Conservation (phyloP, 2,113 vertebrate genomes). For the Apistogramma diplotaenia region DNA sequence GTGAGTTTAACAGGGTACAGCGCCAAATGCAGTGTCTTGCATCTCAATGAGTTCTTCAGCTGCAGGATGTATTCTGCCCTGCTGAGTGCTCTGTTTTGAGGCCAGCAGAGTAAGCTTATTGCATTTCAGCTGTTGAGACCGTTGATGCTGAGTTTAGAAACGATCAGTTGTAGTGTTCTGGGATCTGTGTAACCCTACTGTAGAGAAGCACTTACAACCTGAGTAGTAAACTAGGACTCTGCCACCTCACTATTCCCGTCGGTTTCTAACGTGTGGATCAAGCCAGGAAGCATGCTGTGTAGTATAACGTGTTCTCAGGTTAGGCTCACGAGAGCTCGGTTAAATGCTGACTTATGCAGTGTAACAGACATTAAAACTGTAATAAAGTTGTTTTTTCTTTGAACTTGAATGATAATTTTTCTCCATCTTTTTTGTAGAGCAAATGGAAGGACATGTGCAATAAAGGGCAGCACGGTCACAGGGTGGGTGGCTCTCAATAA, state of each 20-base stretch:
- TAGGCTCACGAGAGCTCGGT: neutral
- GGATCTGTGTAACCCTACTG: conserved; percentile 22
- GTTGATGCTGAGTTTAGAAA: conserved; percentile 56
- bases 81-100: conserved; percentile 59
- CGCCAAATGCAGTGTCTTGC: conserved; percentile 47
- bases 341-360: neutral
- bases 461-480: neutral
- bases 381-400: no score
- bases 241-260: neutral
- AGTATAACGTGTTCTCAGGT: neutral
- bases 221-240: conserved; percentile 12
- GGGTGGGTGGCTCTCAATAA: neutral
- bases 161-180: conserved; percentile 41
- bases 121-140: conserved; percentile 54
- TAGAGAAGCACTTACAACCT: conserved; percentile 30
- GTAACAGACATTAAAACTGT: neutral
- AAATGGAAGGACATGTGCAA: neutral
- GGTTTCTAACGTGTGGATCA: neutral
- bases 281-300: neutral
- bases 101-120: conserved; percentile 59
- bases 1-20: conserved; percentile 59
- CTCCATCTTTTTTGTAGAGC: neutral
- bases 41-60: conserved; percentile 69
- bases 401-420: neutral
- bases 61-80: conserved; percentile 61